A percentile compares a stretch with the other conserved stretches of the same genome.
Evolutionary conservation across 1,140 invertebrate species (phyloP).

Genomic region (Holcopasites calliopsidis): DNA sequence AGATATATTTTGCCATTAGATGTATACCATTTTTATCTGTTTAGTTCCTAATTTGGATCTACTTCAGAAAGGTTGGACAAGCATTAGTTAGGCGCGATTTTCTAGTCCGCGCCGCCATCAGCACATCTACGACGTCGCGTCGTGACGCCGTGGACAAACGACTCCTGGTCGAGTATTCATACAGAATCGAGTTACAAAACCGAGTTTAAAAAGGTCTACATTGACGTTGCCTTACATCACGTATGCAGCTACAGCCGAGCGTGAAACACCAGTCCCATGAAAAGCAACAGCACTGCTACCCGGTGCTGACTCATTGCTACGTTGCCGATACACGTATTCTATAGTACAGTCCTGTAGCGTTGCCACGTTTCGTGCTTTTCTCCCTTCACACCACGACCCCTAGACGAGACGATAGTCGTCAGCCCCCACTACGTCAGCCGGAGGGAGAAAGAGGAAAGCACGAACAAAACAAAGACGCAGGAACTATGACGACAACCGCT

Average conservation of each 20-base stretch:
- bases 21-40: no score
- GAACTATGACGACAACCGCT: slow-evolving; percentile 11
- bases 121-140: slow-evolving; percentile 13
- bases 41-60: not conserved
- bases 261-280: slow-evolving; percentile 20
- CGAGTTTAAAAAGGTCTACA: slow-evolving; percentile 67
- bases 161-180: slow-evolving; percentile 24
- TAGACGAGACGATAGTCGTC: slow-evolving; percentile 48
- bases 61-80: not conserved
- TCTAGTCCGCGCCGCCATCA: slow-evolving; percentile 6
- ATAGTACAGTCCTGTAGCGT: slow-evolving; percentile 50
- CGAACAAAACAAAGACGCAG: not conserved
- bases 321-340: slow-evolving; percentile 62
- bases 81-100: no score
- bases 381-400: slow-evolving; percentile 42
- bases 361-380: slow-evolving; percentile 56
- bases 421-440: slow-evolving; percentile 38
- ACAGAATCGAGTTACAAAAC: slow-evolving; percentile 72
- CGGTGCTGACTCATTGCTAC: slow-evolving; percentile 73
- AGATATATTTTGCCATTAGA: no score
- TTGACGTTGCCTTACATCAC: slow-evolving; percentile 43
- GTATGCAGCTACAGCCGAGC: slow-evolving; percentile 4
- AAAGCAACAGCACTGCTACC: slow-evolving; percentile 45
- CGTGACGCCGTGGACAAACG: slow-evolving; percentile 6
- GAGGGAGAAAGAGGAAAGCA: slow-evolving; percentile 16